Evolutionary conservation across 2,113 vertebrate genomes (phyloP).

Genomic region (Neolamprologus sp.): DNA sequence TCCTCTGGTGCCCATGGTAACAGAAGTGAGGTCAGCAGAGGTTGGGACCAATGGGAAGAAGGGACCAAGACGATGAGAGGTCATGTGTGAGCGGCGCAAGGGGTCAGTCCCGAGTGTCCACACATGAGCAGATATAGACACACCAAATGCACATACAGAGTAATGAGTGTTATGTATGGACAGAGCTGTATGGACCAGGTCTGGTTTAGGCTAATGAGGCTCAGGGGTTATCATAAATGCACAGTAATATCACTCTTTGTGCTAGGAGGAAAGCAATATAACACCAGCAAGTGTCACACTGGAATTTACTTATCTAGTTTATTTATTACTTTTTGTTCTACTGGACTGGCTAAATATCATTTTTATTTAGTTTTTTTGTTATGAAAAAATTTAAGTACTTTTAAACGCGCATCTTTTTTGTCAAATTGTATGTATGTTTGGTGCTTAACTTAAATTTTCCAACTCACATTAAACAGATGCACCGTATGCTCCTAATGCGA

Average conservation of each 20-base stretch:
- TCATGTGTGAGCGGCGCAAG: conserved; percentile 22
- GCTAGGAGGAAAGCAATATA: neutral
- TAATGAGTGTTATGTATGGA: conserved; percentile 40
- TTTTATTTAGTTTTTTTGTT: neutral
- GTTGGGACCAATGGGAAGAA: conserved; percentile 12
- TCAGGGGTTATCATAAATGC: conserved; percentile 52
- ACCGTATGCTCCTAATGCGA: neutral
- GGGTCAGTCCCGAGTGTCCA: conserved; percentile 17
- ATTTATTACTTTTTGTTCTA: neutral
- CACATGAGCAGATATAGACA: neutral
- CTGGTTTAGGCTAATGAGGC: conserved; percentile 47
- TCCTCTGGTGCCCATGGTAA: conserved; percentile 39
- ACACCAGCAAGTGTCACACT: neutral
- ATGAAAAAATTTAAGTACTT: neutral
- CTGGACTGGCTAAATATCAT: neutral
- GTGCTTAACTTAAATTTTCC: neutral
- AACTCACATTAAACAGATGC: neutral
- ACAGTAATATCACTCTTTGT: conserved; percentile 14
- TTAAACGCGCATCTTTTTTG: neutral
- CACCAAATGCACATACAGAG: neutral
- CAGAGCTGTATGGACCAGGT: conserved; percentile 23
- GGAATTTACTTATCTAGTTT: neutral
- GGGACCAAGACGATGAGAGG: conserved; percentile 27
- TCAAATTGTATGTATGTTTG: neutral
- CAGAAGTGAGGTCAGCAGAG: conserved; percentile 46